phyloP scores from a whole-genome alignment of 2,888 invertebrate species.

The Rhorus exstirpatorius region DNA sequence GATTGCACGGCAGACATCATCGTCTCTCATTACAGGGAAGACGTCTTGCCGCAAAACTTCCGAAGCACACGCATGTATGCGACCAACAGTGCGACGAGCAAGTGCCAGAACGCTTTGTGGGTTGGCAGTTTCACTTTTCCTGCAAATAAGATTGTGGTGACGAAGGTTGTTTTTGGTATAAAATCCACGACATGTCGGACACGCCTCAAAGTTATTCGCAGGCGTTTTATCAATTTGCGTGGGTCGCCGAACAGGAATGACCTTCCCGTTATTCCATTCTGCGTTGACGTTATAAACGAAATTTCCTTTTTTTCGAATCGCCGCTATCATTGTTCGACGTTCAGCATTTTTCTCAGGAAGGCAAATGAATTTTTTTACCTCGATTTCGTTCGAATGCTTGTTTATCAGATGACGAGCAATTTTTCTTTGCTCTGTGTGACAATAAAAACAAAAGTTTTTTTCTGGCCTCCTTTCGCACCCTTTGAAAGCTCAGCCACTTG shows the following conservation, averaged over 20 bases:
- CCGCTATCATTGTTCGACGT: slow-evolving; percentile 41
- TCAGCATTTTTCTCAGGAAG: slow-evolving; percentile 24
- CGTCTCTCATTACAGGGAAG: slow-evolving; percentile 68
- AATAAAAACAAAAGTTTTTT: slow-evolving; percentile 52
- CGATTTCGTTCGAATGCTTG: slow-evolving; percentile 35
- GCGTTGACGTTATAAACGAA: slow-evolving; percentile 59
- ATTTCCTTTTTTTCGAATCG: slow-evolving; percentile 58
- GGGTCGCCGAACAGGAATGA: slow-evolving; percentile 65
- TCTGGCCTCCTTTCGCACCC: slow-evolving; percentile 16
- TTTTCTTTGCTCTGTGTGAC: slow-evolving; percentile 42
- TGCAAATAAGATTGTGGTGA: slow-evolving; percentile 48
- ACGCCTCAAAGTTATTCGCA: slow-evolving; percentile 61
- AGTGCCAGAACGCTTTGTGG: slow-evolving; percentile 46
- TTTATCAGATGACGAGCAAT: slow-evolving; percentile 59
- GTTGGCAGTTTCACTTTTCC: slow-evolving; percentile 36
- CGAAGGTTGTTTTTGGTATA: slow-evolving; percentile 66
- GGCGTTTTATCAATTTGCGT: not conserved
- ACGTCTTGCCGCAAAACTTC: slow-evolving; percentile 55
- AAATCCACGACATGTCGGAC: slow-evolving; percentile 68
- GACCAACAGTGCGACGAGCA: slow-evolving; percentile 47
- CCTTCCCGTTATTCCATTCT: slow-evolving; percentile 57
- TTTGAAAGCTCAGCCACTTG: slow-evolving; percentile 7
- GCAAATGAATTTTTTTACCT: slow-evolving; percentile 47
- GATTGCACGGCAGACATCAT: slow-evolving; percentile 49
- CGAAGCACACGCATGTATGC: slow-evolving; percentile 62